Evolutionary conservation across 1,140 invertebrate genomes (phyloP).

Genomic region (Asbolus verrucosus): DNA sequence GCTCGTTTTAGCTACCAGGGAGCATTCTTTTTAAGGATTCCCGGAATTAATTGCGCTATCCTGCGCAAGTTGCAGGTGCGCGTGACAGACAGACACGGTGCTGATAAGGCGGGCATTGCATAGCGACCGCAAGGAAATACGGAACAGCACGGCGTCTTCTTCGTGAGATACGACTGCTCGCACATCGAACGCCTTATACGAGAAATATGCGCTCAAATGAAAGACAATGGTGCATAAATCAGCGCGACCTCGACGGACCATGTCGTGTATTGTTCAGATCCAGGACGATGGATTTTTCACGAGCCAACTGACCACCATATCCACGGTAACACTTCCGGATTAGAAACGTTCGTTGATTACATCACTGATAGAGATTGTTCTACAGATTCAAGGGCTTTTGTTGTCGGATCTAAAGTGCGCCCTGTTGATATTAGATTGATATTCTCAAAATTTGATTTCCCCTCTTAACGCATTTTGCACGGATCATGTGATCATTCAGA

Average conservation of each 20-base stretch:
- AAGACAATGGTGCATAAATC: constrained; percentile 66
- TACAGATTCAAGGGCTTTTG: no score
- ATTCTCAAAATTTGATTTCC: no score
- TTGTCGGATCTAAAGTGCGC: no score
- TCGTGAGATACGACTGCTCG: constrained; percentile 56
- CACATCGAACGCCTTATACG: constrained; percentile 57
- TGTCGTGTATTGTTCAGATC: constrained; percentile 50
- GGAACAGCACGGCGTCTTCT: constrained; percentile 26
- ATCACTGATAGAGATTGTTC: no score
- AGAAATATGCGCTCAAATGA: constrained; percentile 64
- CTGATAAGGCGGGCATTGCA: constrained; percentile 49
- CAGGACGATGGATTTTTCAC: no score
- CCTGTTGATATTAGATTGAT: no score
- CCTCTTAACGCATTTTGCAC: no score
- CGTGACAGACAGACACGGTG: constrained; percentile 42
- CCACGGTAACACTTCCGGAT: constrained; percentile 31
- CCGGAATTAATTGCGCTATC: constrained; percentile 54
- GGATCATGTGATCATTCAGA: no score
- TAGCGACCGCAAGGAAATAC: constrained; percentile 50
- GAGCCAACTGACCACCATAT: no score
- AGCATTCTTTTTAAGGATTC: constrained; percentile 48
- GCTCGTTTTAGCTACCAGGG: constrained; percentile 5
- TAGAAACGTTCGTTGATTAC: no score
- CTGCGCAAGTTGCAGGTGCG: constrained; percentile 41
- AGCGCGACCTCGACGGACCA: constrained; percentile 51